phyloP scores from a whole-genome alignment of 2,888 invertebrate species.

The Labia minor region DNA sequence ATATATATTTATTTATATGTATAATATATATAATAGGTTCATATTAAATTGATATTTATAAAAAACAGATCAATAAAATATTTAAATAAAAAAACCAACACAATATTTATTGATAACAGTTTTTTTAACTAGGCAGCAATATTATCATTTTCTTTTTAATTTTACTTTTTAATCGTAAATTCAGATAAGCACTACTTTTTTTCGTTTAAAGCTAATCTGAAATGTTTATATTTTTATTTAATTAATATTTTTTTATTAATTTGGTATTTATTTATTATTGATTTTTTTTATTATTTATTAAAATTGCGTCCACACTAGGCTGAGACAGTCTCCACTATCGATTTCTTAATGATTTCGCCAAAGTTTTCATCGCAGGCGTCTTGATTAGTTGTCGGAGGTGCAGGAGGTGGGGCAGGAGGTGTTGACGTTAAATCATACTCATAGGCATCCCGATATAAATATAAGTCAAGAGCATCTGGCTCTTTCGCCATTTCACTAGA shows the following conservation, averaged over 20 bases:
- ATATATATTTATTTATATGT: neutral
- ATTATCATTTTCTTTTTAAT: too few relatives aligned
- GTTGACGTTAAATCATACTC: neutral
- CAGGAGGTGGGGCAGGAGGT: slow-evolving; percentile 14
- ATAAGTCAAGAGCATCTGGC: neutral
- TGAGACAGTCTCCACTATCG: slow-evolving; percentile 81
- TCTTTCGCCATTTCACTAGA: neutral
- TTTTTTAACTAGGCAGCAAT: neutral
- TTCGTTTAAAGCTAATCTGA: neutral
- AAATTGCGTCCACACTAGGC: slow-evolving; percentile 55
- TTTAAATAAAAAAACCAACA: neutral
- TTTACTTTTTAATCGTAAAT: slow-evolving; percentile 1
- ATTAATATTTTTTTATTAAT: neutral
- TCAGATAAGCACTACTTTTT: neutral
- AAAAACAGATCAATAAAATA: slow-evolving; percentile 4
- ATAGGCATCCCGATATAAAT: neutral
- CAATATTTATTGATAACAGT: neutral
- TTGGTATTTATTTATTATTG: too few relatives aligned
- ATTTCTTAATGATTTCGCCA: slow-evolving; percentile 84
- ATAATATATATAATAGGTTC: neutral
- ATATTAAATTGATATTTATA: too few relatives aligned
- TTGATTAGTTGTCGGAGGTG: slow-evolving; percentile 23
- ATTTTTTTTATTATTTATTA: too few relatives aligned
- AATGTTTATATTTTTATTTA: neutral
- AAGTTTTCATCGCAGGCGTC: slow-evolving; percentile 62